phyloP scores from a whole-genome alignment of 64 coral and sea anemone genomes.

The Orbicella faveolata region DNA sequence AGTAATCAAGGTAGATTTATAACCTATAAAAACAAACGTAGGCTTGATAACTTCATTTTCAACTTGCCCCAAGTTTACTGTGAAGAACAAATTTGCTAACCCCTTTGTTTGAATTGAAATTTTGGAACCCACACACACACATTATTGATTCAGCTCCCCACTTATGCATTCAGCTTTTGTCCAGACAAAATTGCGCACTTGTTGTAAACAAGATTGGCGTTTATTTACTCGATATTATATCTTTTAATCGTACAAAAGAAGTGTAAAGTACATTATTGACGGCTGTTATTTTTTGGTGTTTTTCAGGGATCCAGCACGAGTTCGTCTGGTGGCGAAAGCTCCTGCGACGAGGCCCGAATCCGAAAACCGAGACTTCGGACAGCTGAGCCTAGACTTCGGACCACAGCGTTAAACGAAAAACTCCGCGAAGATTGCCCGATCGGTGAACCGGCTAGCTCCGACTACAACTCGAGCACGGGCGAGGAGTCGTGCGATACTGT shows the following conservation, averaged over 20 bases:
- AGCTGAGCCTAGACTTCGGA: constrained; percentile 82
- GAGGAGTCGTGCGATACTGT: constrained; percentile 99
- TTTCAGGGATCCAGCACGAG: constrained; percentile 91
- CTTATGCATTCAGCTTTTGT: not conserved
- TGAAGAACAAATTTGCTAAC: too few species aligned
- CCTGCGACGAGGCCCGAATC: constrained; percentile 95
- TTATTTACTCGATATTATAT: too few species aligned
- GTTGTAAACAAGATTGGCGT: not conserved
- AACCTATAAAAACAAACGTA: too few species aligned
- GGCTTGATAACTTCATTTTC: too few species aligned
- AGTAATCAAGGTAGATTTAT: too few species aligned
- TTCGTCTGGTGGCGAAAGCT: constrained; percentile 96
- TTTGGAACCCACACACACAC: not conserved
- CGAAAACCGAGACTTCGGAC: constrained; percentile 89
- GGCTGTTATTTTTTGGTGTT: not conserved
- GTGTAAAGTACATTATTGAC: not conserved
- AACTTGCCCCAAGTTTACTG: too few species aligned
- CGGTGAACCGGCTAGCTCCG: constrained; percentile 57
- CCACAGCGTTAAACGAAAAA: constrained; percentile 79
- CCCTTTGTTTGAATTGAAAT: not conserved
- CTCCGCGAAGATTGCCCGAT: constrained; percentile 74
- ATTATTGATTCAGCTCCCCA: not conserved
- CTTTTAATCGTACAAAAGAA: too few species aligned
- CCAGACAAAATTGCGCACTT: not conserved
- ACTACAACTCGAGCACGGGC: constrained; percentile 93